Evolutionary conservation across 2,888 invertebrate species (phyloP), one percentile per base, ranked within the genome.

Genomic region (Tridacna crocea): DNA sequence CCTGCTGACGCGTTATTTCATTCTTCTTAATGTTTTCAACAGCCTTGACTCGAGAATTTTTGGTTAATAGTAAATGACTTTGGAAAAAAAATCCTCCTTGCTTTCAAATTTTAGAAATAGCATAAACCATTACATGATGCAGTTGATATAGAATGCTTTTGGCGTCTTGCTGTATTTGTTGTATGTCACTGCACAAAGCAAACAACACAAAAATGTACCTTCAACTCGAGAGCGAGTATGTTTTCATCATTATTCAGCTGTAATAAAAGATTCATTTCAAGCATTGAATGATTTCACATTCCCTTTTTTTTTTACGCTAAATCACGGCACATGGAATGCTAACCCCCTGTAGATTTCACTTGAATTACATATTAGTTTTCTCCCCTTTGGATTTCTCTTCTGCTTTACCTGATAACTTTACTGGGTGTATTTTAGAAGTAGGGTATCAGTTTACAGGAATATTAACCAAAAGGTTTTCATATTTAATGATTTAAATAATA

Each of bases 301-400:
- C 55, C 55, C 61, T 27, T 36, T 15, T 68, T 27, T 68, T 68
- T 46, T 68, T 36, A 36, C 8, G 36, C 46, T 68, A 15, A 68
- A 26, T 60, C 73, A 73, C 73, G 60, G 17, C 24, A 73, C 73
- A 73, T n/a, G 36, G 73, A 73, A 73, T 73, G 73, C 60, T 73
- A 73, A 73, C 73, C 58, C n/a, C 8, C 36, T 73, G 27, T 73
- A 73, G 60, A 73, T 22, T 19, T 73, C 73, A 72, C 72, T n/a
- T 51, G 24, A 72, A 26, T 68, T 36, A 24, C n/a, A 17, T 46
- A 27, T 26, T 46, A 46, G 36, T 46, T 68, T 26, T 68, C 47
- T 68, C 27, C 36, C 10, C 22, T 61, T 61, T 22, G 3, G 10
- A 61, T 22, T 22, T 26, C 22, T 58, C 58, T 36, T 36, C 2